phyloP scores from a whole-genome alignment of 2,888 invertebrate genomes.

The Anticlea derivata region DNA sequence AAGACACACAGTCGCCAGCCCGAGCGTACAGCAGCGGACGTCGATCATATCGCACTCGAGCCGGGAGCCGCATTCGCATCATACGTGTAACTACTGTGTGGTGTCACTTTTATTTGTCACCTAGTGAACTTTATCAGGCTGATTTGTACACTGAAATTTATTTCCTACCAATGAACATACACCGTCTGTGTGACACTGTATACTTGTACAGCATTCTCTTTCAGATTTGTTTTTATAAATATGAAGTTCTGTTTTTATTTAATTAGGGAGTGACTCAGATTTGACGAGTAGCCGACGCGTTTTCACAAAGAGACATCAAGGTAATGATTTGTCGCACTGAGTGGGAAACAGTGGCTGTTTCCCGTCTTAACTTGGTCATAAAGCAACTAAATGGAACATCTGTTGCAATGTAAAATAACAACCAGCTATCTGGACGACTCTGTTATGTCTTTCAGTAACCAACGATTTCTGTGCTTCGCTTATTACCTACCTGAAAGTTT shows the following conservation, averaged over 20 bases:
- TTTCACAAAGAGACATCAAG: conserved; percentile 71
- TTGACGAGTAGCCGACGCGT: conserved; percentile 54
- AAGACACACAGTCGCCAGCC: conserved; percentile 83
- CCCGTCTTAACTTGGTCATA: conserved; percentile 19
- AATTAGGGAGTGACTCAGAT: conserved; percentile 62
- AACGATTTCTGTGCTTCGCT: conserved; percentile 33
- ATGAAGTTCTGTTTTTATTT: conserved; percentile 48
- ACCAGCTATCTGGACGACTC: conserved; percentile 30
- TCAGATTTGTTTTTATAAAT: conserved; percentile 32
- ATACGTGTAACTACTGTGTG: conserved; percentile 90
- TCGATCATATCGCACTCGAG: conserved; percentile 91
- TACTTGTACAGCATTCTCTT: conserved; percentile 72
- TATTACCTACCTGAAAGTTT: conserved; percentile 29
- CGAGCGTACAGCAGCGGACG: conserved; percentile 85
- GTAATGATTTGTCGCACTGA: conserved; percentile 46
- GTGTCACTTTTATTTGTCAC: conserved; percentile 17
- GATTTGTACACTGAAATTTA: conserved; percentile 19
- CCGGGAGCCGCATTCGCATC: conserved; percentile 90
- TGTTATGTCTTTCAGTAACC: conserved; percentile 20
- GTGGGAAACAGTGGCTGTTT: conserved; percentile 25
- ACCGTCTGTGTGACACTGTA: conserved; percentile 53
- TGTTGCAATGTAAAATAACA: conserved; percentile 36
- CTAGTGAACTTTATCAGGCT: conserved; percentile 5
- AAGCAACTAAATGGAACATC: conserved; percentile 23
- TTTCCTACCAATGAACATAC: conserved; percentile 47